Base-by-base conservation (phyloP, 2,888 invertebrate genomes). In the Himalopsyche japonica region DNA sequence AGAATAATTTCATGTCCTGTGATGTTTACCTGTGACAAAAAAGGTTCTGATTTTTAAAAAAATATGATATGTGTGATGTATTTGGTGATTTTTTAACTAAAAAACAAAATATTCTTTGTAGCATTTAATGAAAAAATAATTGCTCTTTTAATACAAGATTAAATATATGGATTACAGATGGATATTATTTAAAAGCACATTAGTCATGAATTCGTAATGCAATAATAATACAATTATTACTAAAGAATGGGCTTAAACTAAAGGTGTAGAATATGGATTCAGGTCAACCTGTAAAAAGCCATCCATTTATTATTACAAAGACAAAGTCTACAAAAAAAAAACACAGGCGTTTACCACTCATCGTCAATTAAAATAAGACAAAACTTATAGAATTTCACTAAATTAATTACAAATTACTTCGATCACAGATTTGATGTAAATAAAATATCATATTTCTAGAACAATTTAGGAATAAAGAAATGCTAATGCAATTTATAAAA, bases 341-440 rank as follows among this genome's bases (percentile, higher is more conserved):
- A 20, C 57, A 57, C 10, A 57, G 57, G 20, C 57, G 7, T 57
- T 20, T 57, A 57, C 15, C 43, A 43, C 57, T 15, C 7, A 57
- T 57, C 57, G 7, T 57, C 57, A 57, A 57, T 57, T 57, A 57
- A 57, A 12, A 57, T 57, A 24, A 57, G 57, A 57, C 57, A 57
- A 57, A 57, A 57, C 57, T 57, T 57, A 57, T 24, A 57, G 57
- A 57, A 57, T 57, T 57, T 57, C 57, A 57, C 57, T 57, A 57
- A 57, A 57, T 57, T 20, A 57, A 57, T 78, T 82, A 82, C 47
- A 47, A 84, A 79, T 84, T 77, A 80, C 80, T 81, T 81, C 78
- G 79, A 84, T 84, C 84, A 84, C 84, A 84, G 84, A 81, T 84
- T 43, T 64, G 79, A 84, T 84, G 78, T 84, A 47, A 64, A 84